phyloP scores from a whole-genome alignment of 2,113 vertebrate species.

The Anarrhichthys ocellatus region DNA sequence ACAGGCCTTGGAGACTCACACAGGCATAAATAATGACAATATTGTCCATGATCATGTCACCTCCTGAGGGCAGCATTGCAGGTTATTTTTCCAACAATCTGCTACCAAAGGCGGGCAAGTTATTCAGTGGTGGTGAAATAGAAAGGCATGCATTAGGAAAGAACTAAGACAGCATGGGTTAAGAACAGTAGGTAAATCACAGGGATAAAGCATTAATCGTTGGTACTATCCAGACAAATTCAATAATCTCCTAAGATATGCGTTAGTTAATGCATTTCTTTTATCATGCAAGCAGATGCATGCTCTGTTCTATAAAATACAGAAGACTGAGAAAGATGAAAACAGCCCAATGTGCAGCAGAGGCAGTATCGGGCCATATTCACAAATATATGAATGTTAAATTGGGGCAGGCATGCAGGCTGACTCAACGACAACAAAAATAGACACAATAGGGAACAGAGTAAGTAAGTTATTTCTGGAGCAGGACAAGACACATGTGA shows the following conservation, averaged over 20 bases:
- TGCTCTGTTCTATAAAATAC: background rate
- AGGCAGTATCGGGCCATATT: background rate
- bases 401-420: background rate
- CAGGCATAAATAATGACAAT: background rate
- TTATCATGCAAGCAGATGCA: background rate
- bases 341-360: background rate
- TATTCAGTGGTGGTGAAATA: background rate
- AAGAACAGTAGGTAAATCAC: background rate
- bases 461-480: conserved; percentile 15
- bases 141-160: background rate
- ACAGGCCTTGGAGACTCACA: conserved; percentile 38
- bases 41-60: background rate
- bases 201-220: background rate
- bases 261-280: background rate
- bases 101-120: background rate
- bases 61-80: background rate
- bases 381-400: background rate
- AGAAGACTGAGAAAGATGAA: background rate
- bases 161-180: background rate
- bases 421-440: background rate
- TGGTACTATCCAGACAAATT: background rate
- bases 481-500: conserved; percentile 10
- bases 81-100: background rate
- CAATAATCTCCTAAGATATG: background rate
- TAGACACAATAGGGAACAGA: background rate